Percentiles rank a stretch among this genome's conserved stretches.
Conservation (phyloP, 2,113 vertebrate species). For the Egretta garzetta region DNA sequence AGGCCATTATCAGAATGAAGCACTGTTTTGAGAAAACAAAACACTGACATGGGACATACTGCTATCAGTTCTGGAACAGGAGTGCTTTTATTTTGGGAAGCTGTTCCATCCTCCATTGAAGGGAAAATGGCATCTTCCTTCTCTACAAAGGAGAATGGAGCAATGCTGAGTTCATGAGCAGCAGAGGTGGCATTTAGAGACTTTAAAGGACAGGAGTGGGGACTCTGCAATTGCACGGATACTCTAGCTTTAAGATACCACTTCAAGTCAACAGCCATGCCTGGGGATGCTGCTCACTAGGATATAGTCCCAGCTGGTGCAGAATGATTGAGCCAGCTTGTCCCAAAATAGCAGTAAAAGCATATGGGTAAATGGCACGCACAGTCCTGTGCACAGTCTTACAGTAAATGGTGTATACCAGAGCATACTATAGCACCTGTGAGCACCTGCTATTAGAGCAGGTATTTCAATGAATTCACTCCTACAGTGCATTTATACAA, state of each 20-base stretch:
- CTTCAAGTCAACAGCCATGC: background rate
- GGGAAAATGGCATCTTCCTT: background rate
- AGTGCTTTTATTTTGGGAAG: background rate
- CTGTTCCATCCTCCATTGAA: background rate
- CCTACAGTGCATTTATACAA: background rate
- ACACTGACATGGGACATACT: background rate
- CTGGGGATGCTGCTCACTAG: background rate
- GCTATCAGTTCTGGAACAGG: background rate
- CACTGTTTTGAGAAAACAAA: background rate
- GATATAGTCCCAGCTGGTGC: conserved; percentile 32
- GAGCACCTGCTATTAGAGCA: background rate
- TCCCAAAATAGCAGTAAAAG: conserved; percentile 49
- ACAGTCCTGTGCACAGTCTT: background rate
- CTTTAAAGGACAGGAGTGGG: background rate
- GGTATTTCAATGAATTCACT: background rate
- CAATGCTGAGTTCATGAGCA: background rate
- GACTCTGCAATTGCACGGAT: background rate
- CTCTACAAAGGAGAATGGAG: background rate
- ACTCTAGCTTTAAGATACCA: background rate
- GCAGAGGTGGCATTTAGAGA: background rate
- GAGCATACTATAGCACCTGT: background rate
- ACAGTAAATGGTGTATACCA: background rate
- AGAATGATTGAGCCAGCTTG: conserved; percentile 17
- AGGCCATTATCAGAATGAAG: background rate
- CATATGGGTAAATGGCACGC: background rate